phyloP scores from a whole-genome alignment of 2,888 invertebrate species.

The Sarcophaga carnaria region DNA sequence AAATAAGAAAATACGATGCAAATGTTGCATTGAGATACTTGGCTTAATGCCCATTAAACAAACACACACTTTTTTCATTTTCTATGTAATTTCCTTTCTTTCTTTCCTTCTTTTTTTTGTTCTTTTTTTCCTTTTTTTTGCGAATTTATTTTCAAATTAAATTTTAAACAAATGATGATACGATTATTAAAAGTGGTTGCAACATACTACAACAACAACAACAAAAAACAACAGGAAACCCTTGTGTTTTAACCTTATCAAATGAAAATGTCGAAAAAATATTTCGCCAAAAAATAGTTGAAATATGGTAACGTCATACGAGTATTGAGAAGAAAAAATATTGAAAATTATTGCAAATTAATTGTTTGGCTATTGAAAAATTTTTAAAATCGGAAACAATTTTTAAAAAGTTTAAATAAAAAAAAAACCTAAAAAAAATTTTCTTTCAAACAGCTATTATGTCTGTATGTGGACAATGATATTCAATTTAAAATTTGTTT shows the following conservation, averaged over 20 bases:
- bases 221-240: conserved; percentile 57
- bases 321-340: neutral
- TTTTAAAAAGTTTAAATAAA: neutral
- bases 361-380: neutral
- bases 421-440: neutral
- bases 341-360: conserved; percentile 36
- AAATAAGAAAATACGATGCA: conserved; percentile 47
- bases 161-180: conserved; percentile 41
- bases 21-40: conserved; percentile 57
- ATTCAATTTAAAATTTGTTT: too few species aligned
- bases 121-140: neutral
- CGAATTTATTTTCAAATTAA: neutral
- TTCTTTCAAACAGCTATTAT: too few species aligned
- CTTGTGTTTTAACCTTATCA: conserved; percentile 56
- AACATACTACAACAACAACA: conserved; percentile 20
- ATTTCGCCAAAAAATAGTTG: neutral
- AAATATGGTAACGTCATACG: neutral
- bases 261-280: conserved; percentile 1
- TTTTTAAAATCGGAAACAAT: neutral
- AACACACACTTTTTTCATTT: conserved; percentile 19
- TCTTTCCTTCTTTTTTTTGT: conserved; percentile 39
- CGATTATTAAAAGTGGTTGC: conserved; percentile 65
- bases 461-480: too few species aligned
- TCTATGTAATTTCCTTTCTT: conserved; percentile 28
- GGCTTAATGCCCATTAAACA: conserved; percentile 67